Base-by-base conservation (phyloP, 2,113 vertebrate species). In the Rhinolophus sinicus region DNA sequence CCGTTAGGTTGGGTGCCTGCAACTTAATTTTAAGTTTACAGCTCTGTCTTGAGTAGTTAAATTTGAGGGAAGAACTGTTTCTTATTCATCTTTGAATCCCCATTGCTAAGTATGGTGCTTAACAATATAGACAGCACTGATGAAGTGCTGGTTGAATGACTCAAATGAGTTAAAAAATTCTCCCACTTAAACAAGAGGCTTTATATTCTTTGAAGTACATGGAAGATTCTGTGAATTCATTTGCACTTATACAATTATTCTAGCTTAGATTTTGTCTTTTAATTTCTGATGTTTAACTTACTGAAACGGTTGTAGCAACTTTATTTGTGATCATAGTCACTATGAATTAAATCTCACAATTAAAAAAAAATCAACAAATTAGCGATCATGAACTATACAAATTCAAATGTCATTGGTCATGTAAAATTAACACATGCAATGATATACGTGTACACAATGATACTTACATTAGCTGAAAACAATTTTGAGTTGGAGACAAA, bases 391-490 rank as follows among this genome's bases (percentile, higher is more conserved):
- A 97, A 93, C 21, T 80, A 90, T 18, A 60, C 11, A 94, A 76
- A 88, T 65, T 82, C 56, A 93, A 94, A 93, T 88, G 72, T 95
- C 40, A 95, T 26, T 81, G 30, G 14, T 67, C n/a, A 88, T 35
- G 11, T 64, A 93, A 97, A 93, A 88, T 70, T 56, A 90, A 93
- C 28, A 72, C 3, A 88, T 54, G 35, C 65, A 95, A 83, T 67
- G 35, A 91, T 22, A 89, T 30, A 85, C 62, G 83, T 50, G 24
- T 93, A 87, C 24, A 33, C 10, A 84, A 92, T 54, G 91, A 95
- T 96, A 99, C 99, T 97, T 98, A 99, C 99, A 84, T 99, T 99
- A 91, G 99, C 98, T 52, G 99, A 99, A 98, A 99, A 99, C 5
- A 99, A 98, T 98, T 99, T 99, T 97, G 97, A 97, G 97, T 99